These are phyloP conservation scores for Crenuchus spilurus DNA, from an alignment of 2,797 vertebrate genomes.

Conservation along the genomic window DNA sequence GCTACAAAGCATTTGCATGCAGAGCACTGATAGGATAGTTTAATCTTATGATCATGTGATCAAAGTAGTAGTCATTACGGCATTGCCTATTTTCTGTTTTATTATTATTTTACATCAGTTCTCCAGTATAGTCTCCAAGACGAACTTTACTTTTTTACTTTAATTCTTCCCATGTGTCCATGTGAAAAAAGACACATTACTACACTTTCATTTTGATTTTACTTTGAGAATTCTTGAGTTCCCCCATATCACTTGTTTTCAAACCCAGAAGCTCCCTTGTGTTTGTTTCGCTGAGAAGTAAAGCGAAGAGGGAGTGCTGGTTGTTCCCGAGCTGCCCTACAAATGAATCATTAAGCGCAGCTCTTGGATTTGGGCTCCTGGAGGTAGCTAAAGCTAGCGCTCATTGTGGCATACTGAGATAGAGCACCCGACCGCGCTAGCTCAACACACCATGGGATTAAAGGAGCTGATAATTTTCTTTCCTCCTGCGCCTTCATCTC, in stretches of 20 bases:
- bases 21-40: neutral
- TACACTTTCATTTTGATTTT: constrained; percentile 1
- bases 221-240: constrained; percentile 9
- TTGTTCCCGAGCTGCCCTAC: constrained; percentile 36
- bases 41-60: too few species aligned
- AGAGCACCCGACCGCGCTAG: constrained; percentile 40
- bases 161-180: constrained; percentile 1
- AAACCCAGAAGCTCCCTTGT: neutral
- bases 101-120: constrained; percentile 13
- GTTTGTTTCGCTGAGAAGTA: constrained; percentile 9
- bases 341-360: constrained; percentile 52
- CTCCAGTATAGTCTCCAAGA: constrained; percentile 13
- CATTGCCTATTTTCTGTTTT: neutral
- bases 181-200: constrained; percentile 8
- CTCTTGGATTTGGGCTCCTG: constrained; percentile 23
- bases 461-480: constrained; percentile 46
- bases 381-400: constrained; percentile 36
- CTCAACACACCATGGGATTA: constrained; percentile 55
- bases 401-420: constrained; percentile 42
- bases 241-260: constrained; percentile 14
- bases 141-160: neutral
- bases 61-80: neutral
- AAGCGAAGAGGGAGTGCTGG: neutral
- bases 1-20: neutral
- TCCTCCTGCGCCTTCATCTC: constrained; percentile 39